These are phyloP conservation scores for Drosophila grimshawi DNA, from an alignment of 1,140 invertebrate species.

Conservation along the genomic window DNA sequence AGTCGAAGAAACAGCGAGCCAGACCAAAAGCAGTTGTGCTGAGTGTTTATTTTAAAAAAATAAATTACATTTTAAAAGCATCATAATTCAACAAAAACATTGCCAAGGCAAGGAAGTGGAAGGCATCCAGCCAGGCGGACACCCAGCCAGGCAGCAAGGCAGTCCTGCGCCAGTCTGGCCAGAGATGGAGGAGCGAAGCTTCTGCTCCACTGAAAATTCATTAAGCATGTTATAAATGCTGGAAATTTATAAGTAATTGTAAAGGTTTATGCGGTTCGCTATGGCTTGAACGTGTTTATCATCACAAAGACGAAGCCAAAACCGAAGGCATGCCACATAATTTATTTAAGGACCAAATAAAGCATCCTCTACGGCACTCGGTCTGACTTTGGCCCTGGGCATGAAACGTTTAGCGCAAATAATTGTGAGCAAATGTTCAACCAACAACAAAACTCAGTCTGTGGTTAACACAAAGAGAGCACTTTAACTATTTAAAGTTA, in stretches of 20 bases:
- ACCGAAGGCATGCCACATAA: constrained; percentile 50
- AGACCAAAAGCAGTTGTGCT: constrained; percentile 42
- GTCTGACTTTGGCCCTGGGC: constrained; percentile 28
- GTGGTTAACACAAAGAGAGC: constrained; percentile 25
- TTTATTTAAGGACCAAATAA: constrained; percentile 76
- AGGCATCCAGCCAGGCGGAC: constrained; percentile 20
- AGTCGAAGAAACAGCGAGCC: constrained; percentile 18
- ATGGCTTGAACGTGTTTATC: constrained; percentile 76
- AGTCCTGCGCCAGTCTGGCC: constrained; percentile 2
- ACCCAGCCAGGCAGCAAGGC: constrained; percentile 30
- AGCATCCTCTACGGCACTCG: constrained; percentile 21
- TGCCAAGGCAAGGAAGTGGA: constrained; percentile 50
- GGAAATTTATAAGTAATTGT: constrained; percentile 80
- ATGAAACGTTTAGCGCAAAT: constrained; percentile 63
- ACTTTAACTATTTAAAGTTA: constrained; percentile 46
- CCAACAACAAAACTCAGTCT: constrained; percentile 30
- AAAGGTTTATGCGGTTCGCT: constrained; percentile 77
- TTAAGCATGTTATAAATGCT: constrained; percentile 80
- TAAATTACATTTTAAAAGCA: constrained; percentile 82
- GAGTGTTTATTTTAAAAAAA: constrained; percentile 79
- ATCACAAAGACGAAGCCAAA: constrained; percentile 50
- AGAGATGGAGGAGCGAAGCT: constrained; percentile 15
- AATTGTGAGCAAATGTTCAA: constrained; percentile 74
- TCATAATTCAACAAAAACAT: constrained; percentile 82
- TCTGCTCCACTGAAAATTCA: constrained; percentile 70